These are phyloP conservation scores for Elephantulus edwardii DNA, from an alignment of 2,113 vertebrate species.

Conservation along the genomic window DNA sequence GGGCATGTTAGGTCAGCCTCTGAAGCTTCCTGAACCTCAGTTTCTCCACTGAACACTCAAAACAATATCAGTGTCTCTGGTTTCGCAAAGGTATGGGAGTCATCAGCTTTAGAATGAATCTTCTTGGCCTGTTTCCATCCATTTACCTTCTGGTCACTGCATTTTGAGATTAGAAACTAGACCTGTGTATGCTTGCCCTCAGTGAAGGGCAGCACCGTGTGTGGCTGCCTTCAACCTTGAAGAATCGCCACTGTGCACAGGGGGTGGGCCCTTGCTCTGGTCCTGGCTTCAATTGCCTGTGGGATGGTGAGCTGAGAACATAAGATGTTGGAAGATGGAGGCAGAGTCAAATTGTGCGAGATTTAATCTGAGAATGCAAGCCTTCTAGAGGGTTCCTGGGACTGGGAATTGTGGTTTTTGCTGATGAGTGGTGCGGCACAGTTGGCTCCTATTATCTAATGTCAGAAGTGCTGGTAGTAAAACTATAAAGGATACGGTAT, in stretches of 20 bases:
- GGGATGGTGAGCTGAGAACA: neutral
- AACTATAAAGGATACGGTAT: rapidly evolving
- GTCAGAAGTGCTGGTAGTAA: neutral
- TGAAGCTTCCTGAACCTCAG: rapidly evolving
- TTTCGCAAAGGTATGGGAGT: neutral
- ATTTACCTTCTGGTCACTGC: neutral
- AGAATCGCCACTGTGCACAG: neutral
- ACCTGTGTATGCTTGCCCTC: rapidly evolving
- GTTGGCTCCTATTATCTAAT: rapidly evolving
- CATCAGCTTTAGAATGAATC: too few species aligned
- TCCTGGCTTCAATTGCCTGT: rapidly evolving
- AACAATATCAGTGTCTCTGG: rapidly evolving
- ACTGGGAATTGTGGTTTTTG: rapidly evolving
- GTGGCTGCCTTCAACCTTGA: neutral
- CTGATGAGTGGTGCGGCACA: rapidly evolving
- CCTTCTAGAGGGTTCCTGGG: rapidly evolving
- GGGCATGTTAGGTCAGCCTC: neutral
- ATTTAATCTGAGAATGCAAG: rapidly evolving
- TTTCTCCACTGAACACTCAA: neutral
- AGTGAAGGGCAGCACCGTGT: neutral
- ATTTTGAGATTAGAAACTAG: rapidly evolving
- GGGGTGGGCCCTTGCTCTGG: rapidly evolving
- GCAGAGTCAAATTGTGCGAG: rapidly evolving
- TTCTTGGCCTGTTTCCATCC: rapidly evolving
- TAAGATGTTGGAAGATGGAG: rapidly evolving